Evolutionary conservation across 1,140 invertebrate species (phyloP).

Genomic region (Drosophila orena): DNA sequence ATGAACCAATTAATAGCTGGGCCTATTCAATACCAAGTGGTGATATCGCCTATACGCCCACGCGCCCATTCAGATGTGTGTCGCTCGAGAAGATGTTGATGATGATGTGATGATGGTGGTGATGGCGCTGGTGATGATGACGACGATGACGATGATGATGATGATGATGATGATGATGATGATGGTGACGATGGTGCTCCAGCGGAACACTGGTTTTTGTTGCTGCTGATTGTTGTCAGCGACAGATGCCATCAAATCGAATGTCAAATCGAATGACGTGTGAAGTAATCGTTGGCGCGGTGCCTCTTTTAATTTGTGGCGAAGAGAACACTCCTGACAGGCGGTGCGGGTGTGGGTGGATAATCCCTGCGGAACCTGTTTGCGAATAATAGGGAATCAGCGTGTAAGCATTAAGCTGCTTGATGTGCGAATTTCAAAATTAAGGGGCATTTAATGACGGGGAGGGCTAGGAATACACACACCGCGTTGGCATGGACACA

Average conservation of each 20-base stretch:
- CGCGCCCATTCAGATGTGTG: conserved; percentile 5
- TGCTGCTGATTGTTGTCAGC: conserved; percentile 23
- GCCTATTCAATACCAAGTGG: conserved; percentile 43
- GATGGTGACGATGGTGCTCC: neutral
- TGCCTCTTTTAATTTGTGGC: conserved; percentile 7
- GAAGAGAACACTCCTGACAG: conserved; percentile 5
- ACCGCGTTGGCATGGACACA: too few relatives aligned
- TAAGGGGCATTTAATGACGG: neutral
- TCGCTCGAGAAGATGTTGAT: neutral
- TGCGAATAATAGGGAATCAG: neutral
- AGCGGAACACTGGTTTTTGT: neutral
- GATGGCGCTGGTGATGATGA: neutral
- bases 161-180: neutral
- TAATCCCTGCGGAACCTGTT: neutral
- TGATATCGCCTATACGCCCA: conserved; percentile 43
- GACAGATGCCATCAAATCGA: conserved; percentile 41
- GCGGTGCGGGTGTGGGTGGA: neutral
- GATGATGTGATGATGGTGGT: conserved; percentile 5
- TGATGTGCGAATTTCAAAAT: too few relatives aligned
- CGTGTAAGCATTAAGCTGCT: neutral
- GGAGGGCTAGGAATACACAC: too few relatives aligned
- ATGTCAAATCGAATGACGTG: conserved; percentile 46
- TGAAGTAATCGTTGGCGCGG: conserved; percentile 36
- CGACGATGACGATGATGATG: neutral
- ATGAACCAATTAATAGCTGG: conserved; percentile 36